Evolutionary conservation across 2,113 vertebrate species (phyloP).

Genomic region (Prunella fulvescens): DNA sequence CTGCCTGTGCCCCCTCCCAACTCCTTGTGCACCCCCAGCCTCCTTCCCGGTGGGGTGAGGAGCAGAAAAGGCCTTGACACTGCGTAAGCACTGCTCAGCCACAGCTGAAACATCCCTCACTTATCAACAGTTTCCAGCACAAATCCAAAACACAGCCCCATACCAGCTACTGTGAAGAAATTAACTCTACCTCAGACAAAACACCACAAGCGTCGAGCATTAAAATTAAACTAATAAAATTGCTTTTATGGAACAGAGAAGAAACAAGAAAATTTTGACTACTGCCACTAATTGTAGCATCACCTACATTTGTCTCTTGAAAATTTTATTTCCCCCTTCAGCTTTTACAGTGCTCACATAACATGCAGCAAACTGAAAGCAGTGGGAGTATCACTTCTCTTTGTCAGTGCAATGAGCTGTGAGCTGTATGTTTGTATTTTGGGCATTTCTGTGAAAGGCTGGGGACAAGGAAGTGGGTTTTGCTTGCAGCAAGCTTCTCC

Average conservation of each 20-base stretch:
- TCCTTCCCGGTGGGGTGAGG: not conserved
- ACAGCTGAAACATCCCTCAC: not conserved
- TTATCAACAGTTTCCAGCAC: not conserved
- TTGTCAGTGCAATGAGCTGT: not conserved
- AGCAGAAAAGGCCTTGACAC: not conserved
- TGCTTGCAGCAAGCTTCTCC: not conserved
- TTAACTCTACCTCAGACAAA: not conserved
- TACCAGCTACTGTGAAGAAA: not conserved
- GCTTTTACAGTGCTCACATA: not conserved
- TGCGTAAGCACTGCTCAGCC: not conserved
- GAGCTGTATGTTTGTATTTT: not conserved
- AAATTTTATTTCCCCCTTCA: not conserved
- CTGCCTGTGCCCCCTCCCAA: not conserved
- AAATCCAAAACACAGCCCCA: not conserved
- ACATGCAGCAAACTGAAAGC: not conserved
- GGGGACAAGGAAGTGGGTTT: not conserved
- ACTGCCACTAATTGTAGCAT: not conserved
- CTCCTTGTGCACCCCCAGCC: not conserved
- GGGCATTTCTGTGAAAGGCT: not conserved
- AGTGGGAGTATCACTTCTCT: not conserved
- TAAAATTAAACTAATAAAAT: not conserved
- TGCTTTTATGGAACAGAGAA: not conserved
- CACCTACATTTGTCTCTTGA: not conserved
- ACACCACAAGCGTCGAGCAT: not conserved
- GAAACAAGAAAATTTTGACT: not conserved